Percentiles rank a stretch among this genome's conserved stretches.
Conservation (phyloP, 37 sponge, comb jelly and placozoan species). For the Diacarnus erythraeanus region DNA sequence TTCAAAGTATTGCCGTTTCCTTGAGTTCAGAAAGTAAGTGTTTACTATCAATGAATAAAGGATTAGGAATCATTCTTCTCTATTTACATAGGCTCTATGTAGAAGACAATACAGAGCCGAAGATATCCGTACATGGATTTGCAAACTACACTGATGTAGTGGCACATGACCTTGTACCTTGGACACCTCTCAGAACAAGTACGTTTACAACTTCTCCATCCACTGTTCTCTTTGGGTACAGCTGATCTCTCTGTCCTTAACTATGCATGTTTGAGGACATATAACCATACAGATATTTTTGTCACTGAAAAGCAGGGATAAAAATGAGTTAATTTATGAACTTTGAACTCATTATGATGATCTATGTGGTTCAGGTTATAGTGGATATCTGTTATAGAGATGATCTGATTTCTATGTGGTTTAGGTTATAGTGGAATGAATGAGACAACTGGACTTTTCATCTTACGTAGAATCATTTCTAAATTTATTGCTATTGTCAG, state of each 20-base stretch:
- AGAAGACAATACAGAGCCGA: conserved; percentile 21
- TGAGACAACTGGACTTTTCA: conserved; percentile 36
- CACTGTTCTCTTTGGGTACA: too few species aligned
- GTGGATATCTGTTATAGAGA: too few species aligned
- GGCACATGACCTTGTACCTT: conserved; percentile 61
- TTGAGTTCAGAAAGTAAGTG: conserved; percentile 74
- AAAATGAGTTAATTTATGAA: too few species aligned
- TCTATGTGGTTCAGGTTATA: too few species aligned
- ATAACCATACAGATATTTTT: too few species aligned
- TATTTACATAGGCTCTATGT: conserved; percentile 27
- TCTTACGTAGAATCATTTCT: conserved; percentile 29
- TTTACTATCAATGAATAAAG: too few species aligned
- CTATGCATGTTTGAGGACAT: too few species aligned
- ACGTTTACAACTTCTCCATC: too few species aligned
- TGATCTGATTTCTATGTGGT: too few species aligned
- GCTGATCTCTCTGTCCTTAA: too few species aligned
- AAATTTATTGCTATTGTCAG: conserved; percentile 51
- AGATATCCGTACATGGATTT: conserved; percentile 57
- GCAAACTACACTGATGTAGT: conserved; percentile 50
- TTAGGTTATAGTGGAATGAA: conserved; percentile 77
- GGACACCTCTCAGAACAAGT: conserved; percentile 80
- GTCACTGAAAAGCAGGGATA: too few species aligned
- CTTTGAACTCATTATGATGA: too few species aligned
- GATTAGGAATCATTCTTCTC: not conserved
- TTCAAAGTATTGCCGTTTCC: conserved; percentile 63